phyloP scores from a whole-genome alignment of 2,113 vertebrate species.

The Takifugu flavidus region DNA sequence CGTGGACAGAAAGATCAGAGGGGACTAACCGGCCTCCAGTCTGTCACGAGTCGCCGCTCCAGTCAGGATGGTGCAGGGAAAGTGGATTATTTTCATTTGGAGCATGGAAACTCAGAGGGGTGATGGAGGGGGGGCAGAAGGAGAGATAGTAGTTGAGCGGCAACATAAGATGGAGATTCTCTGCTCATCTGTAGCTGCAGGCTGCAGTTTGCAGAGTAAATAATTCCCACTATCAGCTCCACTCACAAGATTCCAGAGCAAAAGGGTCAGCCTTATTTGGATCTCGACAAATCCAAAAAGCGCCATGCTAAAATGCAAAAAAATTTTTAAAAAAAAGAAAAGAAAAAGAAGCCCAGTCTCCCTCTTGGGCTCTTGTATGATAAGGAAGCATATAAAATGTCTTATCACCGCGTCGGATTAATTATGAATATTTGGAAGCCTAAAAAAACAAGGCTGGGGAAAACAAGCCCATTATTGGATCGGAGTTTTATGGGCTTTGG shows the following conservation, averaged over 20 bases:
- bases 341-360: slow-evolving; percentile 16
- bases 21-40: slow-evolving; percentile 27
- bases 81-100: slow-evolving; percentile 58
- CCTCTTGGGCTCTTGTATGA: slow-evolving; percentile 52
- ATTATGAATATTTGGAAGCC: slow-evolving; percentile 70
- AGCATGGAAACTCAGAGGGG: slow-evolving; percentile 17
- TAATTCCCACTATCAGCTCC: slow-evolving; percentile 59
- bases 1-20: slow-evolving; percentile 47
- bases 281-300: slow-evolving; percentile 50
- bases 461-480: slow-evolving; percentile 59
- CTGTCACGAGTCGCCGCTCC: slow-evolving; percentile 30
- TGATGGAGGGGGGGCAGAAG: slow-evolving; percentile 18
- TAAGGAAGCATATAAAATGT: slow-evolving; percentile 67
- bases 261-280: slow-evolving; percentile 58
- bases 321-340: slow-evolving; percentile 4
- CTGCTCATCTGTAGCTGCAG: slow-evolving; percentile 45
- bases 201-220: slow-evolving; percentile 62
- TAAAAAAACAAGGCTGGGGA: slow-evolving; percentile 35
- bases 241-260: slow-evolving; percentile 49
- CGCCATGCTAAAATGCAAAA: slow-evolving; percentile 6
- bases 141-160: slow-evolving; percentile 36
- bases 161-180: slow-evolving; percentile 46
- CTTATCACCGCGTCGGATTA: slow-evolving; percentile 67
- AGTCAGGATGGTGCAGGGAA: slow-evolving; percentile 34
- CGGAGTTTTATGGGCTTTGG: slow-evolving; percentile 60